Percentiles rank a stretch among this genome's conserved stretches.
Evolutionary conservation across 1,140 invertebrate genomes (phyloP).

Genomic region (Pentalonia nigronervosa): DNA sequence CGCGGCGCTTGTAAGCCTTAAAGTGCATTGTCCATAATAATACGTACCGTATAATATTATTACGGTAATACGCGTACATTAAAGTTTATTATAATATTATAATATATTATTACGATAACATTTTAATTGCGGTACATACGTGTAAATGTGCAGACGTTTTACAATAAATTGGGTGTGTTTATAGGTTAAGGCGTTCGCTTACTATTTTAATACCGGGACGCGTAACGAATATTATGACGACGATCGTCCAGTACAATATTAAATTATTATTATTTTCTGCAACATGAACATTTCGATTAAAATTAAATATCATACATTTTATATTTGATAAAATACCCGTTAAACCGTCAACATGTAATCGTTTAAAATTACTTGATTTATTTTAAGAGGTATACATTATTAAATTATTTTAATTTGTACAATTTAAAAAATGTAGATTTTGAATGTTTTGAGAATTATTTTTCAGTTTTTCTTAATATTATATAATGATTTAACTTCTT

Average conservation of each 20-base stretch:
- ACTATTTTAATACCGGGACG: not conserved
- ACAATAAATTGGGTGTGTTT: not conserved
- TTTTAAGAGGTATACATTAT: no score
- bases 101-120: not conserved
- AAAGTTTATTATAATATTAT: constrained; percentile 1
- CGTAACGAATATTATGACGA: not conserved
- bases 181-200: not conserved
- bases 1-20: not conserved
- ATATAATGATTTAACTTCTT: not conserved
- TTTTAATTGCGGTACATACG: not conserved
- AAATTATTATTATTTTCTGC: not conserved
- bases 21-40: not conserved
- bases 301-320: not conserved
- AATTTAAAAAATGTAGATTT: not conserved
- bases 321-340: not conserved
- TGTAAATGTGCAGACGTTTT: not conserved
- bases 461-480: not conserved
- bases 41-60: constrained; percentile 5
- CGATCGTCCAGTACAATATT: not conserved
- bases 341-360: not conserved
- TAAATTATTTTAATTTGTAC: not conserved
- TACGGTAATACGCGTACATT: not conserved
- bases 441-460: not conserved
- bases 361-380: not conserved
- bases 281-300: not conserved